phyloP scores from a whole-genome alignment of 2,113 vertebrate genomes.

The Nestor notabilis region DNA sequence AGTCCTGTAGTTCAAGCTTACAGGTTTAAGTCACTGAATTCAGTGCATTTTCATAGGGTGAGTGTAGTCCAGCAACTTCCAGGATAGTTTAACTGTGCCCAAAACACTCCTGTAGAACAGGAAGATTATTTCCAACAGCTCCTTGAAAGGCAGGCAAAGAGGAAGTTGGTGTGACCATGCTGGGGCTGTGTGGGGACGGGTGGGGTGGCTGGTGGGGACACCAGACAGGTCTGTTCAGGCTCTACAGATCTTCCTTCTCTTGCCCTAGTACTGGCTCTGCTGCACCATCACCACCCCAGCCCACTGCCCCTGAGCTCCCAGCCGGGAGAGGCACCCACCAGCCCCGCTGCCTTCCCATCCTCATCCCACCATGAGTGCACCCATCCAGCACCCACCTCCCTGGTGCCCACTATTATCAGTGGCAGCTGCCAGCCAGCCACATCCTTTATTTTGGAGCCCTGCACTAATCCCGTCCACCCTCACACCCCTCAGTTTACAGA shows the following conservation, averaged over 20 bases:
- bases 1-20: background rate
- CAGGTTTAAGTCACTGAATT: background rate
- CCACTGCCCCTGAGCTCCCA: rapidly evolving
- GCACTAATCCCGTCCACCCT: background rate
- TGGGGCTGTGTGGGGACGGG: rapidly evolving
- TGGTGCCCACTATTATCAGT: background rate
- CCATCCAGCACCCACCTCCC: rapidly evolving
- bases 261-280: rapidly evolving
- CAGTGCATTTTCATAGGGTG: background rate
- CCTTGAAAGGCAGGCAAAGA: background rate
- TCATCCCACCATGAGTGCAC: rapidly evolving
- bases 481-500: background rate
- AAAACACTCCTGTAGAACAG: background rate
- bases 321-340: background rate
- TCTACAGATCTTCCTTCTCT: background rate
- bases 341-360: background rate
- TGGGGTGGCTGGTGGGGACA: background rate
- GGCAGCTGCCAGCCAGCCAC: background rate
- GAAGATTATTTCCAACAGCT: background rate
- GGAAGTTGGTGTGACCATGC: background rate
- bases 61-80: background rate
- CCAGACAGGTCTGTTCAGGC: rapidly evolving
- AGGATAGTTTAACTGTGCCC: background rate
- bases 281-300: background rate
- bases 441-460: background rate